Conservation (phyloP, 2,888 invertebrate species). For the Drosophila crucigera region DNA sequence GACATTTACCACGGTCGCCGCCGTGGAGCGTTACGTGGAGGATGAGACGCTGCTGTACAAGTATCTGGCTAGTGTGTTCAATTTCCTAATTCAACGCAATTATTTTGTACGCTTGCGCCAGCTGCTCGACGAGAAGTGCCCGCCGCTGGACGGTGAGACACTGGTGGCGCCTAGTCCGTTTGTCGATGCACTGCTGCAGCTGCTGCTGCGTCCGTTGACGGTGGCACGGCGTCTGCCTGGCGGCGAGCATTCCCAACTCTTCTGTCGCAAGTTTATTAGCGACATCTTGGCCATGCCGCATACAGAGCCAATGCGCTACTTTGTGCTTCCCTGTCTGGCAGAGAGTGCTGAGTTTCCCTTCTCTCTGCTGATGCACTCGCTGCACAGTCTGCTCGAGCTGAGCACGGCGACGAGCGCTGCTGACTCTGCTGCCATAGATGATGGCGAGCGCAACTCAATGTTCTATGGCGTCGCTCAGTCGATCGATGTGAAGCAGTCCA, state of each 20-base stretch:
- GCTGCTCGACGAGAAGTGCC: slow-evolving; percentile 90
- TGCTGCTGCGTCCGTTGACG: slow-evolving; percentile 91
- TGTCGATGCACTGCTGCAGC: slow-evolving; percentile 90
- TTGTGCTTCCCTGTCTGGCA: slow-evolving; percentile 89
- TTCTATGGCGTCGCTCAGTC: slow-evolving; percentile 37
- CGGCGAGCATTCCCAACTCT: slow-evolving; percentile 63
- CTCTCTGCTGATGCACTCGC: slow-evolving; percentile 85
- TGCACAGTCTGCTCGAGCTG: slow-evolving; percentile 78
- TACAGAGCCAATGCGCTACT: slow-evolving; percentile 89
- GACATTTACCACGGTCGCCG: slow-evolving; percentile 88
- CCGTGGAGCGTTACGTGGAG: slow-evolving; percentile 82
- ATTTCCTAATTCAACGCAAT: slow-evolving; percentile 82
- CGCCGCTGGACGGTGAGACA: slow-evolving; percentile 89
- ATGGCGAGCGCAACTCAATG: slow-evolving; percentile 46
- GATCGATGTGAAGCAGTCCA: slow-evolving; percentile 5
- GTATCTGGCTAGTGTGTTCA: slow-evolving; percentile 83
- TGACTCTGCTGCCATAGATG: slow-evolving; percentile 57
- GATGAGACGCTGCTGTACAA: slow-evolving; percentile 76
- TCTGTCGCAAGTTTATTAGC: slow-evolving; percentile 86
- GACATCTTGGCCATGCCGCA: slow-evolving; percentile 89
- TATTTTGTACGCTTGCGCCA: slow-evolving; percentile 91
- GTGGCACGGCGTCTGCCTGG: slow-evolving; percentile 83
- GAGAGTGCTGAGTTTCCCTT: slow-evolving; percentile 86
- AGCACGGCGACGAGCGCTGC: slow-evolving; percentile 31
- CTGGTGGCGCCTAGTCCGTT: slow-evolving; percentile 90